Percentiles rank a stretch among this genome's conserved stretches.
Evolutionary conservation across 2,888 invertebrate species (phyloP).

Genomic region (Pyrgus malvae): DNA sequence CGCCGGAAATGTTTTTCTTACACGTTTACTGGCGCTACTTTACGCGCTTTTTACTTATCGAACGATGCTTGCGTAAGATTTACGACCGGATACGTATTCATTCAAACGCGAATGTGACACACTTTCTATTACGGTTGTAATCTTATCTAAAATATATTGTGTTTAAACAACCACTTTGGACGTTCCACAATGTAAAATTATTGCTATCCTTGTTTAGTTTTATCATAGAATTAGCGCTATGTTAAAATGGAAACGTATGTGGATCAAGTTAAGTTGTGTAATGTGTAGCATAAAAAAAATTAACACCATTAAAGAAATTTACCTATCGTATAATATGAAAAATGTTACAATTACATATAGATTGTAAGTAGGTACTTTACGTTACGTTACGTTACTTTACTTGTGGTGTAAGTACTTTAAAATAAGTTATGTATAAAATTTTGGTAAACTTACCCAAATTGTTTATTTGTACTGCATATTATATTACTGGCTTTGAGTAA

Average conservation of each 20-base stretch:
- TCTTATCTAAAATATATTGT: conserved; percentile 68
- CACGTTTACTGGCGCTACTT: conserved; percentile 44
- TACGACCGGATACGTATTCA: conserved; percentile 75
- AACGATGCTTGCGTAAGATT: conserved; percentile 68
- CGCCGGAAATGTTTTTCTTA: conserved; percentile 51
- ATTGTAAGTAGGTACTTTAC: no score
- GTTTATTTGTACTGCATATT: no score
- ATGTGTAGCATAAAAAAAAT: no score
- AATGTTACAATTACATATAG: no score
- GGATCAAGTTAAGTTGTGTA: not conserved
- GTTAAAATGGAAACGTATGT: not conserved
- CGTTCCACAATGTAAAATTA: conserved; percentile 9
- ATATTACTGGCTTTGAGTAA: no score
- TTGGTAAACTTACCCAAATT: no score
- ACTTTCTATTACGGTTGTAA: conserved; percentile 65
- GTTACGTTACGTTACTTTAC: no score
- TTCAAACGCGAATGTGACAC: conserved; percentile 74
- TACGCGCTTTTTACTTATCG: conserved; percentile 53
- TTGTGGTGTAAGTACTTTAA: no score
- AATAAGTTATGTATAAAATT: no score
- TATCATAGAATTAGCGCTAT: not conserved
- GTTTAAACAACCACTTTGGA: conserved; percentile 40
- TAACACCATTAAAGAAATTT: no score
- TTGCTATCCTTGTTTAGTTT: conserved; percentile 8
- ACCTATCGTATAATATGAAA: no score